Conservation (phyloP, 2,888 invertebrate species). For the Troides helena region DNA sequence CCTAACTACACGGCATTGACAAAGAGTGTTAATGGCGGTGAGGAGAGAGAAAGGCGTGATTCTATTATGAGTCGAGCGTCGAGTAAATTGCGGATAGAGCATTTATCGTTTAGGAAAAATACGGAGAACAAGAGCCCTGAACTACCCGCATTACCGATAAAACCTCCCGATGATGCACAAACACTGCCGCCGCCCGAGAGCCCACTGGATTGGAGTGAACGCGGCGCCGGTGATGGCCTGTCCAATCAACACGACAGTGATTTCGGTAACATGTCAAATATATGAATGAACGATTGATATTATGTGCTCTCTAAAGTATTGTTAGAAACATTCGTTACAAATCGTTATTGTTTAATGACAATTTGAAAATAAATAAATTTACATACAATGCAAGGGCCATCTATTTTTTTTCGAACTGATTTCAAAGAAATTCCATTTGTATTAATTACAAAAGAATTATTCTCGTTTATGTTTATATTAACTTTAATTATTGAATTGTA, state of each 20-base stretch:
- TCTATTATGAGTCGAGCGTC: slow-evolving; percentile 74
- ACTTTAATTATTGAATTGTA: neutral
- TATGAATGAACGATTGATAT: neutral
- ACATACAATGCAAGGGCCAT: neutral
- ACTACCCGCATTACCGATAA: slow-evolving; percentile 43
- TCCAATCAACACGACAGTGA: slow-evolving; percentile 93
- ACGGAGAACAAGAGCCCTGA: slow-evolving; percentile 56
- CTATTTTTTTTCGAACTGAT: neutral
- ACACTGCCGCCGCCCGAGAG: slow-evolving; percentile 63
- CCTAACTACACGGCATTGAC: slow-evolving; percentile 70
- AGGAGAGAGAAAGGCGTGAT: slow-evolving; percentile 65
- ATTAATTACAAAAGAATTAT: neutral
- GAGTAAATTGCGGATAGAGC: slow-evolving; percentile 70
- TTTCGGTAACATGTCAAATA: slow-evolving; percentile 78
- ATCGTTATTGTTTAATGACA: neutral
- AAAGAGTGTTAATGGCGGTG: slow-evolving; percentile 62
- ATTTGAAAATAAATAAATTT: neutral
- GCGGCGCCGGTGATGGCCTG: slow-evolving; percentile 90
- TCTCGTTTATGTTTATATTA: neutral
- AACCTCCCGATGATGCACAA: slow-evolving; percentile 49
- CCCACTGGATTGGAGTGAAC: slow-evolving; percentile 85
- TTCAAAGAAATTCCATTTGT: too few relatives aligned
- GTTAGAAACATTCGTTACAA: neutral
- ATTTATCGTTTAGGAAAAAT: slow-evolving; percentile 63
- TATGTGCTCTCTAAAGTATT: too few relatives aligned